Base-by-base conservation (phyloP, 2,113 vertebrate genomes). In the Xiphophorus hellerii region DNA sequence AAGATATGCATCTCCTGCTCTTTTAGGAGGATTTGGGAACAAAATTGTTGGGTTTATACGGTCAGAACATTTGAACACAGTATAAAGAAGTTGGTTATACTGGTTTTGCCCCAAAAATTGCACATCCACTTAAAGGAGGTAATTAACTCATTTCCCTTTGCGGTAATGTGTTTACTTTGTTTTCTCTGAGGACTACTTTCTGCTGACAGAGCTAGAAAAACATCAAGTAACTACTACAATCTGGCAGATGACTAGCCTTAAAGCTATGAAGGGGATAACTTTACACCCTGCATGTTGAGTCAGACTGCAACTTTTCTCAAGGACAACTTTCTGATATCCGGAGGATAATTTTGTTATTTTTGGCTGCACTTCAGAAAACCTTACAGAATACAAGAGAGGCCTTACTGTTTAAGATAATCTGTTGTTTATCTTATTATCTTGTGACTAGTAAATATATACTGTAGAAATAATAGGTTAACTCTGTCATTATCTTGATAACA, bases 201-300 rank as follows among this genome's bases (percentile, higher is more conserved):
- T 58, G 51, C 51, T 58, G 51, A 58, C 51, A 58, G 51, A n/a
- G 51, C 51, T n/a, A 58, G 51, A n/a, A 58, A 58, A n/a, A n/a
- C 51, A 58, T 58, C 51, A 58, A 58, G 22, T 58, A 58, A 58
- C 51, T 58, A 58, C 51, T 25, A 58, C 51, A 58, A 58, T n/a
- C 51, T 58, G 51, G 51, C 25, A n/a, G 51, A 58, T 17, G 22
- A 58, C 51, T 10, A 10, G 51, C 51, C 51, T n/a, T 22, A 58
- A 58, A 58, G 20, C 25, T 58, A 58, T 25, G 22, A 58, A 58
- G 51, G 51, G 25, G 8, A n/a, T 58, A 58, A 58, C 51, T n/a
- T 58, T 11, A 58, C 51, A 58, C 51, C 8, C 7, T 58, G 51
- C 25, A 58, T 8, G 7, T n/a, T n/a, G 22, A 58, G 25, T 58